Conservation (phyloP, 2,888 invertebrate species). For the Netelia inedita region DNA sequence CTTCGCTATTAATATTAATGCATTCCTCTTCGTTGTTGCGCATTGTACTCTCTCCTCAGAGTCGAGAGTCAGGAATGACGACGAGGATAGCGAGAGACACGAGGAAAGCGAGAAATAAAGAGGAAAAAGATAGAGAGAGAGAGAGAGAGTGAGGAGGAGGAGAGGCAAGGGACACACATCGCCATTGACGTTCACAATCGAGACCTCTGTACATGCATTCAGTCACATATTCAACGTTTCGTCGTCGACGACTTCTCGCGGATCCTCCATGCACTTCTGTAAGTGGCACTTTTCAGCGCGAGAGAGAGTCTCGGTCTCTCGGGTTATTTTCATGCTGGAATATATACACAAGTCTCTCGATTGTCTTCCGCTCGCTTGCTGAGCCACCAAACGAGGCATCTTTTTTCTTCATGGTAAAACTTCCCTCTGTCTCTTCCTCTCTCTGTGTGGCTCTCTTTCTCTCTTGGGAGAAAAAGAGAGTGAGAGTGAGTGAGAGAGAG, state of each 20-base stretch:
- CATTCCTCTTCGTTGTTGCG: conserved; percentile 77
- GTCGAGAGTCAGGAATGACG: conserved; percentile 51
- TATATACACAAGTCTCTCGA: conserved; percentile 51
- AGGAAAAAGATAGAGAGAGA: not conserved
- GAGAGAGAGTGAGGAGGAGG: conserved; percentile 10
- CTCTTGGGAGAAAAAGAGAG: conserved; percentile 3
- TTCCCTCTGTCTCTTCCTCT: conserved; percentile 19
- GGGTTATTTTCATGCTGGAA: conserved; percentile 49
- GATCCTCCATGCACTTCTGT: conserved; percentile 63
- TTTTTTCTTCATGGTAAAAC: conserved; percentile 36
- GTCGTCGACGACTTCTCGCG: conserved; percentile 57
- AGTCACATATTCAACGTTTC: conserved; percentile 64
- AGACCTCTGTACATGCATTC: conserved; percentile 52
- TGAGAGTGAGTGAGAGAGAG: not conserved
- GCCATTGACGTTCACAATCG: conserved; percentile 60
- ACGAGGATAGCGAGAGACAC: conserved; percentile 41
- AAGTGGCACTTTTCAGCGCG: conserved; percentile 70
- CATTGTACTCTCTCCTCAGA: conserved; percentile 78
- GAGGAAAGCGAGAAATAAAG: conserved; percentile 34
- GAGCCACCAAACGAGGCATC: conserved; percentile 45
- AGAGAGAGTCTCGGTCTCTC: conserved; percentile 43
- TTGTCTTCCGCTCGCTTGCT: conserved; percentile 56
- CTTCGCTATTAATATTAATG: conserved; percentile 80
- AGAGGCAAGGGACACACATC: conserved; percentile 34
- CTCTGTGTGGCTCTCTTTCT: conserved; percentile 3